phyloP scores from a whole-genome alignment of 2,888 invertebrate genomes.

The Lasioglossum leucozonium region DNA sequence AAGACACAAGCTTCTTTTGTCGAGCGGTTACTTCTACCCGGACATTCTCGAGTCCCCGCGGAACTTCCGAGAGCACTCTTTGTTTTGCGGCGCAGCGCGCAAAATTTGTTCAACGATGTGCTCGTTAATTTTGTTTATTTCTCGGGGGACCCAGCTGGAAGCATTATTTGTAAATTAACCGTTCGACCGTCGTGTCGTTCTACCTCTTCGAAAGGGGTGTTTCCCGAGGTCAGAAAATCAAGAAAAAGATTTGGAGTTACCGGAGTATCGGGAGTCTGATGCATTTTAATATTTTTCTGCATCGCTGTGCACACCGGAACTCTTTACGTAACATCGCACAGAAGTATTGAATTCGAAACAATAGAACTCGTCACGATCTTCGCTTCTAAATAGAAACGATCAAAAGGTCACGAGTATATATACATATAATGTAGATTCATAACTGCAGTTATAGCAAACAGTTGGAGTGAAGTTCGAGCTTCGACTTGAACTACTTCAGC shows the following conservation, averaged over 20 bases:
- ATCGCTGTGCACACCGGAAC: neutral
- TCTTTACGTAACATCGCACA: neutral
- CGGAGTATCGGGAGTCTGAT: neutral
- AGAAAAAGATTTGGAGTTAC: neutral
- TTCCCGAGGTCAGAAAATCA: no score
- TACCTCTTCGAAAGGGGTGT: no score
- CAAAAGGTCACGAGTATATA: neutral
- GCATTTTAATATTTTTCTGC: neutral
- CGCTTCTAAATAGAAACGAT: neutral
- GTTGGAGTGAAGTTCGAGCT: neutral
- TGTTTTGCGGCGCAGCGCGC: neutral
- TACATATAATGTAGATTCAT: neutral
- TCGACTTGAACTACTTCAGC: neutral
- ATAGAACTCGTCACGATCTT: neutral
- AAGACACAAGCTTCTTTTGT: slow-evolving; percentile 2
- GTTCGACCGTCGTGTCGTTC: no score
- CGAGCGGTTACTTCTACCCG: neutral
- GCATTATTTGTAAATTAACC: neutral
- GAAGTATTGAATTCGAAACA: neutral
- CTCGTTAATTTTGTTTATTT: neutral
- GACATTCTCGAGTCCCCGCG: neutral
- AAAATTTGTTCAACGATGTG: neutral
- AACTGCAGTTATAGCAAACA: neutral
- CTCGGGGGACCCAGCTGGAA: no score
- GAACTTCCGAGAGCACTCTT: neutral